Percentiles rank a stretch among this genome's conserved stretches.
These are phyloP conservation scores for Plebejus argus DNA, from an alignment of 2,888 invertebrate genomes.

Conservation along the genomic window DNA sequence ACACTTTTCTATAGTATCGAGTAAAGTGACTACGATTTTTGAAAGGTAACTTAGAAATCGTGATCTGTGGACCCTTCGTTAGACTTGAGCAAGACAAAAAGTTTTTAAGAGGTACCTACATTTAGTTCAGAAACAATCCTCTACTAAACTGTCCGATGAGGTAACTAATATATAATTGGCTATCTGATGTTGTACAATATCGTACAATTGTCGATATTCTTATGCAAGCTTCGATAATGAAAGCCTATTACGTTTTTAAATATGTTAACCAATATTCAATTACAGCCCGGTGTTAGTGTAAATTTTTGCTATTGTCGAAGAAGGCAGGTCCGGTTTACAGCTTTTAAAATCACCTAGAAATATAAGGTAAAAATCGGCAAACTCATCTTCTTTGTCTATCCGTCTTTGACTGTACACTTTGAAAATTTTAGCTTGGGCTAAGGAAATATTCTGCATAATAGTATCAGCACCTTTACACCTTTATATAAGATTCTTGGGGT, in stretches of 20 bases:
- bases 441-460: background rate
- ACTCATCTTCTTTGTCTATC: too few species aligned
- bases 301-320: background rate
- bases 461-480: too few species aligned
- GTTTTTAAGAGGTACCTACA: constrained; percentile 12
- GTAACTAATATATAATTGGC: constrained; percentile 14
- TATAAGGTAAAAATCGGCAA: too few species aligned
- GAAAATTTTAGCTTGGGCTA: too few species aligned
- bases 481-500: too few species aligned
- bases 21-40: background rate
- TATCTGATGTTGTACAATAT: constrained; percentile 28
- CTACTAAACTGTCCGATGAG: background rate
- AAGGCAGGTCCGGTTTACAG: too few species aligned
- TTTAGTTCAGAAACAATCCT: constrained; percentile 5
- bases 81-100: constrained; percentile 19
- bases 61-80: constrained; percentile 1
- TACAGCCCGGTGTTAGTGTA: background rate
- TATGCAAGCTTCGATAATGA: constrained; percentile 13
- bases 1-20: background rate
- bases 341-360: too few species aligned
- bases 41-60: background rate
- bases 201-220: constrained; percentile 24
- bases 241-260: constrained; percentile 28
- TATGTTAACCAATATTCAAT: constrained; percentile 27
- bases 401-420: too few species aligned